Evolutionary conservation across 2,113 vertebrate species (phyloP).

Genomic region (Odobenus rosmarus): DNA sequence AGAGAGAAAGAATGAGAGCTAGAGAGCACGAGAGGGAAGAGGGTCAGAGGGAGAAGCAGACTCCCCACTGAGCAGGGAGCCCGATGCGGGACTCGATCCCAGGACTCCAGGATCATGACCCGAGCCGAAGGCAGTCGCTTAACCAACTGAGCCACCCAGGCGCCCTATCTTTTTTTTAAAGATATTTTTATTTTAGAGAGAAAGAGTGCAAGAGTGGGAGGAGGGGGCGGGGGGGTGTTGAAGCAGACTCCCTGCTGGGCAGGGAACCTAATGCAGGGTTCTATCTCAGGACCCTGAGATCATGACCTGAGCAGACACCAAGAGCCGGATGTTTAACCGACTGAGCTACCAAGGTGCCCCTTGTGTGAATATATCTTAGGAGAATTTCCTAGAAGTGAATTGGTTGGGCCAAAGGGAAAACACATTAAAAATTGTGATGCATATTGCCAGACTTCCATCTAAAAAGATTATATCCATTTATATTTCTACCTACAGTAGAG

Average conservation of each 20-base stretch:
- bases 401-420: not conserved
- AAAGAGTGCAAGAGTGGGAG: not conserved
- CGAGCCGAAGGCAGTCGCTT: too few species aligned
- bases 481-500: not conserved
- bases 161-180: too few species aligned
- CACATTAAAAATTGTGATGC: not conserved
- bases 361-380: not conserved
- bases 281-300: not conserved
- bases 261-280: not conserved
- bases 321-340: not conserved
- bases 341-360: not conserved
- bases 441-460: not conserved
- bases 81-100: too few species aligned
- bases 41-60: too few species aligned
- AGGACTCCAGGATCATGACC: too few species aligned
- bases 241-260: not conserved
- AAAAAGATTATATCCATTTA: constrained; percentile 13
- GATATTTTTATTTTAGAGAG: not conserved
- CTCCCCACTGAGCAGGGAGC: too few species aligned
- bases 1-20: not conserved
- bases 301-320: not conserved
- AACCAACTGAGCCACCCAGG: too few species aligned
- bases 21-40: too few species aligned
- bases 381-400: constrained; percentile 23
- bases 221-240: not conserved